Percentiles rank a stretch among this genome's conserved stretches.
These are phyloP conservation scores for Polymixis lichenea DNA, from an alignment of 2,888 invertebrate species.

Conservation along the genomic window DNA sequence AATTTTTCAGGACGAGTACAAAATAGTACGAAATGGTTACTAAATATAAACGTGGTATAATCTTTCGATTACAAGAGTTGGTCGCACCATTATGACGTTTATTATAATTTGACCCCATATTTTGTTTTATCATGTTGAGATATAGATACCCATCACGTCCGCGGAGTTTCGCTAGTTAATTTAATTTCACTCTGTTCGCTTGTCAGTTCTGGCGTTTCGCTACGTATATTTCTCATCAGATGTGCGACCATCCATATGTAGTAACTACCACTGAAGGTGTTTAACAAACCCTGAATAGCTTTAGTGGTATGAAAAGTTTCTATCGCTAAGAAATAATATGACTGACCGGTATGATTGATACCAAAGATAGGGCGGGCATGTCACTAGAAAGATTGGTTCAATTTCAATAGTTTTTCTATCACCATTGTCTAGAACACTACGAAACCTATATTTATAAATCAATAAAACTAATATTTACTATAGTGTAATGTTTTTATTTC, in stretches of 20 bases:
- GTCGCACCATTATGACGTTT: too few species aligned
- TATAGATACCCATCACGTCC: too few species aligned
- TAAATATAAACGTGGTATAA: too few species aligned
- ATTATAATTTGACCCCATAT: too few species aligned
- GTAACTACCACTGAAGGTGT: not conserved
- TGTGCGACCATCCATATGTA: not conserved
- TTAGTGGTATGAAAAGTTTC: not conserved
- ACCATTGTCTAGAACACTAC: constrained; percentile 18
- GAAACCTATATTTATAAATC: constrained; percentile 49
- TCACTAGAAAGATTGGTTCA: not conserved
- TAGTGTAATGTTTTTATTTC: constrained; percentile 53
- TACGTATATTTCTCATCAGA: too few species aligned
- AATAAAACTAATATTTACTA: constrained; percentile 64
- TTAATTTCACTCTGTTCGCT: too few species aligned
- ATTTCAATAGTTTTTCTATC: constrained; percentile 28
- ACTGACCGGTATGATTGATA: not conserved
- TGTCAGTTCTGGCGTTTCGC: too few species aligned
- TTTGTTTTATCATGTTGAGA: too few species aligned
- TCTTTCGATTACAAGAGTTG: too few species aligned
- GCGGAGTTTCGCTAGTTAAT: too few species aligned
- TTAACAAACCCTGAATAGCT: not conserved
- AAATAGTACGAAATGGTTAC: too few species aligned
- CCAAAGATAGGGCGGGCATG: not conserved
- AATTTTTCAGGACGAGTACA: too few species aligned
- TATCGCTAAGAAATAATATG: not conserved